Evolutionary conservation across 2,888 invertebrate species (phyloP).

Genomic region (Magallana nippona): DNA sequence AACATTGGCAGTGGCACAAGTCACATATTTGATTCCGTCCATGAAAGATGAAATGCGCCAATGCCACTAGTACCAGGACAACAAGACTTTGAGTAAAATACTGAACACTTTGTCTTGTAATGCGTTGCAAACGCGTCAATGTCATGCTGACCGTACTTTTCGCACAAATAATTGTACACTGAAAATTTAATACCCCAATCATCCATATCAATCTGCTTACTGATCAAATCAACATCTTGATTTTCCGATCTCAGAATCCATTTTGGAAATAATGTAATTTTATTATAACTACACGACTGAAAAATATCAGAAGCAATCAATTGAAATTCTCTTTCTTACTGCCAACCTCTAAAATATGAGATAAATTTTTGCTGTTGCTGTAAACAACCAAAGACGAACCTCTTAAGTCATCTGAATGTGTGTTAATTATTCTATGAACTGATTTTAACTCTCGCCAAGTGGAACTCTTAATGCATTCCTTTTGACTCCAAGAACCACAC

Average conservation of each 20-base stretch:
- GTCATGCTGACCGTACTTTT: background rate
- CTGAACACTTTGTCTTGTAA: conserved; percentile 37
- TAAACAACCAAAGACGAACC: background rate
- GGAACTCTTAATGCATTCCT: conserved; percentile 20
- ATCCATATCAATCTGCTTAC: conserved; percentile 41
- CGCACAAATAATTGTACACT: conserved; percentile 1
- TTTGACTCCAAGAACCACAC: conserved; percentile 17
- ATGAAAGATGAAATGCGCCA: conserved; percentile 36
- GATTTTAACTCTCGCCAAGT: conserved; percentile 48
- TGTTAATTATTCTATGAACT: conserved; percentile 38
- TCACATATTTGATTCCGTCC: background rate
- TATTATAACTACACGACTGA: conserved; percentile 6
- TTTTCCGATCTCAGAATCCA: conserved; percentile 45
- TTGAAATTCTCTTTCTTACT: conserved; percentile 44
- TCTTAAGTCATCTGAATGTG: background rate
- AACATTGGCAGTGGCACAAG: conserved; percentile 13
- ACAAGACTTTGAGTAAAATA: conserved; percentile 44
- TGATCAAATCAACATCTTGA: conserved; percentile 39
- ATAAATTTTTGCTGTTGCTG: conserved; percentile 46
- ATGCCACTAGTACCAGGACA: conserved; percentile 37
- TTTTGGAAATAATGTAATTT: conserved; percentile 17
- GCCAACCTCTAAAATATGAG: conserved; percentile 39
- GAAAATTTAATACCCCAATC: conserved; percentile 35
- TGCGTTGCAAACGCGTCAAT: conserved; percentile 45
- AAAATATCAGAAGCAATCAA: conserved; percentile 26